Evolutionary conservation across 1,140 invertebrate genomes (phyloP).

Genomic region (Drosophila bocki): DNA sequence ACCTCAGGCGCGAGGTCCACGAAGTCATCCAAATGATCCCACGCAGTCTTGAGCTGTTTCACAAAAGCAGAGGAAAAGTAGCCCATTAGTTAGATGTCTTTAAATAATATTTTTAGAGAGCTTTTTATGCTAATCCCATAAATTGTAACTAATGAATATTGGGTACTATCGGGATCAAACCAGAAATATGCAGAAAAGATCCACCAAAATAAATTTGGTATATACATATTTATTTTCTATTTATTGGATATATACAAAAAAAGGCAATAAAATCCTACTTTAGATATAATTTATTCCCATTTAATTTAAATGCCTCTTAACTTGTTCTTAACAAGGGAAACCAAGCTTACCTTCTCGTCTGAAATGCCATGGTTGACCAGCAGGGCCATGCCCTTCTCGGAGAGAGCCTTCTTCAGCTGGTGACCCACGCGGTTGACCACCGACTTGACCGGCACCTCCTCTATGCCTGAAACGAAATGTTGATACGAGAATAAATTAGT

Average conservation of each 20-base stretch:
- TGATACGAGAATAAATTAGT: conserved; percentile 30
- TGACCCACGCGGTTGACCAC: conserved; percentile 89
- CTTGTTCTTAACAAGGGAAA: neutral
- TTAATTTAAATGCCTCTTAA: neutral
- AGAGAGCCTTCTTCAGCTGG: conserved; percentile 89
- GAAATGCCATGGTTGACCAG: conserved; percentile 91
- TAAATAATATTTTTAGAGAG: conserved; percentile 30
- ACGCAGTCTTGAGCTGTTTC: conserved; percentile 88
- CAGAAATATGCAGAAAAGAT: neutral
- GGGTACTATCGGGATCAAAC: neutral
- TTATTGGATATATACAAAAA: neutral
- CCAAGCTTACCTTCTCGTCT: conserved; percentile 88
- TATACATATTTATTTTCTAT: neutral
- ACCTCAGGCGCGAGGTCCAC: conserved; percentile 88
- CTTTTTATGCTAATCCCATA: neutral
- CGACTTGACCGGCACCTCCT: conserved; percentile 89
- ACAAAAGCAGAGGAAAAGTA: conserved; percentile 17
- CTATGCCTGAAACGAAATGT: conserved; percentile 86
- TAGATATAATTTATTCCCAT: neutral
- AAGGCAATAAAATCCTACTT: neutral
- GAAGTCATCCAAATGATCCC: conserved; percentile 89
- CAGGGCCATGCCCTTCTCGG: conserved; percentile 89
- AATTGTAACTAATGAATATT: neutral
- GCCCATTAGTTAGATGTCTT: neutral
- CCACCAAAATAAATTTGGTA: neutral